Conservation (phyloP, 2,888 invertebrate species). For the Heliconius ismenius region DNA sequence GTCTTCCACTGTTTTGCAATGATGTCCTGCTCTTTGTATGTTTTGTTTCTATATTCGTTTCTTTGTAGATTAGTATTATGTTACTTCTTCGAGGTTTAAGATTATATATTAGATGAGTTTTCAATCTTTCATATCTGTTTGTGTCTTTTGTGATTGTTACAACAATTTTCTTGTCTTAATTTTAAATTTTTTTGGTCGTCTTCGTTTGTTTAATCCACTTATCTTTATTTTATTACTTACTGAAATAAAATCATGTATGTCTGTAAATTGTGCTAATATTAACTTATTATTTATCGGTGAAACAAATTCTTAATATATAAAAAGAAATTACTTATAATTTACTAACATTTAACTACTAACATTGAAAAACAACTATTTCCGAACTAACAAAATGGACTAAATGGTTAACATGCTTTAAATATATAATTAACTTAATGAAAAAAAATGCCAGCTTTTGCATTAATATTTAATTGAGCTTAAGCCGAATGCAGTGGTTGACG, state of each 20-base stretch:
- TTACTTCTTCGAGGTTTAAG: slow-evolving; percentile 38
- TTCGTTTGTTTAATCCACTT: background rate
- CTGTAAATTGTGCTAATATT: background rate
- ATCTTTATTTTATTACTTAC: background rate
- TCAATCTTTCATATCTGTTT: background rate
- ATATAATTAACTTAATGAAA: background rate
- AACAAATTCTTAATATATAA: background rate
- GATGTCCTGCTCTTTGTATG: slow-evolving; percentile 42
- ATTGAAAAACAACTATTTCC: background rate
- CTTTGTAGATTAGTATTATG: slow-evolving; percentile 34
- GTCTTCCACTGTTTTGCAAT: slow-evolving; percentile 49
- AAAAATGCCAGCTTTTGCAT: slow-evolving; percentile 12
- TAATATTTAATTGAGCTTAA: slow-evolving; percentile 40
- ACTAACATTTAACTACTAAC: slow-evolving; percentile 5
- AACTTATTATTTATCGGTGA: background rate
- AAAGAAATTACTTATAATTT: background rate
- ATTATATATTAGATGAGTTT: slow-evolving; percentile 47
- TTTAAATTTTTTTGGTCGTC: background rate
- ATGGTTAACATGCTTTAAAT: slow-evolving; percentile 10
- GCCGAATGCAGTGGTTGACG: slow-evolving; percentile 64
- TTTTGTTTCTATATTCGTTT: slow-evolving; percentile 40
- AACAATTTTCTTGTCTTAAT: background rate
- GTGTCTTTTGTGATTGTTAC: slow-evolving; percentile 5
- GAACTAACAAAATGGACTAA: slow-evolving; percentile 10
- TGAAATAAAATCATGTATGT: background rate